Percentiles rank a stretch among this genome's conserved stretches.
Evolutionary conservation across 1,140 invertebrate genomes (phyloP).

Genomic region (Sminthurinus signatus): DNA sequence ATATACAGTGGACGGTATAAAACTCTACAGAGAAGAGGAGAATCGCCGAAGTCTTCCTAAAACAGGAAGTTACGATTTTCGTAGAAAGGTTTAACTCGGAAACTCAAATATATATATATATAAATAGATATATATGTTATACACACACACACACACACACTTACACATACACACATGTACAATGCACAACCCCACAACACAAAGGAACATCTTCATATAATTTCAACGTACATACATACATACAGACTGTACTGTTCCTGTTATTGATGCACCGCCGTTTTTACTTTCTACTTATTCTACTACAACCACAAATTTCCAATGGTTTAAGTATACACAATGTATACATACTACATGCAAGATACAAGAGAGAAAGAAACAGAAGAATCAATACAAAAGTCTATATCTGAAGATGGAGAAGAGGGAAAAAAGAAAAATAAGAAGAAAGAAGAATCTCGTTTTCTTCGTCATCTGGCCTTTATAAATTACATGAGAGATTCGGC

Average conservation of each 20-base stretch:
- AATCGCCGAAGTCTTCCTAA: constrained; percentile 34
- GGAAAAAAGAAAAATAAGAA: neutral
- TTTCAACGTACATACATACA: neutral
- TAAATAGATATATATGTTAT: neutral
- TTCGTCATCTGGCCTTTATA: constrained; percentile 10
- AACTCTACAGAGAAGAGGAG: constrained; percentile 61
- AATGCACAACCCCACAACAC: neutral
- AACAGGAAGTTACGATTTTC: constrained; percentile 40
- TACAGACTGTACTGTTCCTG: neutral
- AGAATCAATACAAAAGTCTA: neutral
- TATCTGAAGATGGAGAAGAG: neutral
- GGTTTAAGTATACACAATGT: neutral
- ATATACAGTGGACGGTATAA: constrained; percentile 82
- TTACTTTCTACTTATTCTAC: neutral
- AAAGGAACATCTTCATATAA: neutral
- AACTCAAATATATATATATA: neutral
- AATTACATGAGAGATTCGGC: constrained; percentile 6
- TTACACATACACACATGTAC: neutral
- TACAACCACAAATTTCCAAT: neutral
- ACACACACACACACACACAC: neutral
- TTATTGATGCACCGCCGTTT: neutral
- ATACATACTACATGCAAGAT: neutral
- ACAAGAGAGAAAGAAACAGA: neutral
- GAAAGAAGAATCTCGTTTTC: neutral
- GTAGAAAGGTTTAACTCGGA: constrained; percentile 35